These are phyloP conservation scores for Cheirogaleus medius DNA, from an alignment of 2,113 vertebrate genomes.

Conservation along the genomic window DNA sequence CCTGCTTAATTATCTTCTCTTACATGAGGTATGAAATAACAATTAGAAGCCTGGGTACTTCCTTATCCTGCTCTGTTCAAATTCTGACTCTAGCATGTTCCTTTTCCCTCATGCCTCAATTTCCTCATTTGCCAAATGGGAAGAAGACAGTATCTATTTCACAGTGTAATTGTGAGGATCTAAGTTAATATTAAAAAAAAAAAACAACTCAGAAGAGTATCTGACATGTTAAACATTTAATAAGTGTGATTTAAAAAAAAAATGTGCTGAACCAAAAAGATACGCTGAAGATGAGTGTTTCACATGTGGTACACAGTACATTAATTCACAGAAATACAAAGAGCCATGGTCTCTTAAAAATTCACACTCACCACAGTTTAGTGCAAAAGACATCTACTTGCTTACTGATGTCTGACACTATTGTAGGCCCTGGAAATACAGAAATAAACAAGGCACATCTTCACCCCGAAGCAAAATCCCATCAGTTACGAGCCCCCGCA, in stretches of 20 bases:
- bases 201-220: background rate
- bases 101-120: background rate
- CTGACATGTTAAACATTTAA: background rate
- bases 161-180: background rate
- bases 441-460: slow-evolving; percentile 9
- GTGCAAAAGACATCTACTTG: background rate
- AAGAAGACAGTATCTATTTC: background rate
- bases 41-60: background rate
- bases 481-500: background rate
- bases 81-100: background rate
- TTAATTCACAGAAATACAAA: slow-evolving; percentile 19
- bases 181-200: background rate
- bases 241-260: background rate
- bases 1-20: background rate
- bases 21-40: background rate
- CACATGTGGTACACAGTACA: background rate
- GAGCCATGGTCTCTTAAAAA: background rate
- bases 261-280: background rate
- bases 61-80: background rate
- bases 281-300: background rate
- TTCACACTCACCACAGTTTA: background rate
- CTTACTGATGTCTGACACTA: background rate
- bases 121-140: background rate
- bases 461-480: background rate
- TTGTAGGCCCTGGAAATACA: background rate